A percentile compares a stretch with the other conserved stretches of the same genome.
Evolutionary conservation across 2,888 invertebrate species (phyloP).

Genomic region (Megastigmus dorsalis): DNA sequence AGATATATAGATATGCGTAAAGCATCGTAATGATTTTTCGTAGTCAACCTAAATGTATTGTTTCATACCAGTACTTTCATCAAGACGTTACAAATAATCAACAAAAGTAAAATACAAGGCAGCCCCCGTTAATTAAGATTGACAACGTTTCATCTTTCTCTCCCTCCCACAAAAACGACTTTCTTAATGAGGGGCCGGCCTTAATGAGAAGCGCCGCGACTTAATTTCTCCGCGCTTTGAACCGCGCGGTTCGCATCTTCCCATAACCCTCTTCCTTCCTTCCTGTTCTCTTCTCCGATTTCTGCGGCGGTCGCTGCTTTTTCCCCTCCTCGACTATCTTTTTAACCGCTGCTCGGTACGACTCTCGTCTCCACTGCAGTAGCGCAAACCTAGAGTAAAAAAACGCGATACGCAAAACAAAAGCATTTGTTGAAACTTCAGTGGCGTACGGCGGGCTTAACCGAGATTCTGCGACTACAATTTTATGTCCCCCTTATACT

Average conservation of each 20-base stretch:
- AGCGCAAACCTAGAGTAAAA: not conserved
- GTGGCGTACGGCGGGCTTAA: not conserved
- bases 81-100: not conserved
- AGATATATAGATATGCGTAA: too few species aligned
- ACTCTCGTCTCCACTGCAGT: not conserved
- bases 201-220: constrained; percentile 14
- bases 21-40: not conserved
- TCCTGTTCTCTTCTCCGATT: not conserved
- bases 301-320: not conserved
- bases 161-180: not conserved
- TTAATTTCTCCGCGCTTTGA: not conserved
- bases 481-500: constrained; percentile 7
- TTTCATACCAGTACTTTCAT: not conserved
- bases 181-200: not conserved
- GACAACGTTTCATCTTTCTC: not conserved
- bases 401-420: not conserved
- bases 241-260: too few species aligned
- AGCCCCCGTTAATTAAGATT: not conserved
- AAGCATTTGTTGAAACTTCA: constrained; percentile 21
- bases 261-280: too few species aligned
- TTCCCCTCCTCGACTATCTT: not conserved
- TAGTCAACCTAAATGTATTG: not conserved
- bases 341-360: not conserved
- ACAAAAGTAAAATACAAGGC: not conserved
- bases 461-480: constrained; percentile 38